phyloP scores from a whole-genome alignment of 2,113 vertebrate species.

The Phrynosoma blainvillii region DNA sequence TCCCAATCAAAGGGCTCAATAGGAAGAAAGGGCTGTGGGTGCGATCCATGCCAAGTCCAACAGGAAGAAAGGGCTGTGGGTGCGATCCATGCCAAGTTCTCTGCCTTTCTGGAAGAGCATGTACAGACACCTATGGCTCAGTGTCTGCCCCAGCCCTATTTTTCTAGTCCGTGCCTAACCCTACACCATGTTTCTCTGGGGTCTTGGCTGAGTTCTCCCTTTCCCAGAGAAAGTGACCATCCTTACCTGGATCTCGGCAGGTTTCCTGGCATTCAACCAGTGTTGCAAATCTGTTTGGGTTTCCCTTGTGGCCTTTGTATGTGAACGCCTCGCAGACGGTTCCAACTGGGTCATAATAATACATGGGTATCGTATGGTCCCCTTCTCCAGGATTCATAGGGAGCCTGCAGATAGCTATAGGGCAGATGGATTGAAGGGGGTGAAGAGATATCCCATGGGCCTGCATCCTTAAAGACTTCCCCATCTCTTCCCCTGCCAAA shows the following conservation, averaged over 20 bases:
- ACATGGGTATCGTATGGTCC: constrained; percentile 67
- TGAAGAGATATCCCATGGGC: background rate
- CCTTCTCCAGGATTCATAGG: constrained; percentile 75
- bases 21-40: no score
- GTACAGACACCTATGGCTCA: no score
- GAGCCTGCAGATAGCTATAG: constrained; percentile 66
- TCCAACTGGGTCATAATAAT: constrained; percentile 79
- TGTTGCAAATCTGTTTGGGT: constrained; percentile 82
- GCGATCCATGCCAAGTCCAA: no score
- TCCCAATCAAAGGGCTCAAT: no score
- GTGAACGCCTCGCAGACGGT: constrained; percentile 77
- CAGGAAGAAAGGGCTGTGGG: no score
- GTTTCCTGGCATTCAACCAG: constrained; percentile 54
- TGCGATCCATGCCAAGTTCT: no score
- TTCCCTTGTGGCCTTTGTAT: constrained; percentile 83
- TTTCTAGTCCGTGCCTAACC: no score
- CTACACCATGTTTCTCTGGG: no score
- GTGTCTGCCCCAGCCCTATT: no score
- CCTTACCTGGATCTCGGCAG: constrained; percentile 32
- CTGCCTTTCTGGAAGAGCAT: no score
- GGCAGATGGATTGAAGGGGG: background rate
- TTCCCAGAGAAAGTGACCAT: background rate
- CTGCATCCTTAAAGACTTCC: background rate
- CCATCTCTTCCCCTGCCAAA: no score
- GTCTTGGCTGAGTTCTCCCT: background rate